These are phyloP conservation scores for Tiliqua scincoides DNA, from an alignment of 2,113 vertebrate species.

Conservation along the genomic window DNA sequence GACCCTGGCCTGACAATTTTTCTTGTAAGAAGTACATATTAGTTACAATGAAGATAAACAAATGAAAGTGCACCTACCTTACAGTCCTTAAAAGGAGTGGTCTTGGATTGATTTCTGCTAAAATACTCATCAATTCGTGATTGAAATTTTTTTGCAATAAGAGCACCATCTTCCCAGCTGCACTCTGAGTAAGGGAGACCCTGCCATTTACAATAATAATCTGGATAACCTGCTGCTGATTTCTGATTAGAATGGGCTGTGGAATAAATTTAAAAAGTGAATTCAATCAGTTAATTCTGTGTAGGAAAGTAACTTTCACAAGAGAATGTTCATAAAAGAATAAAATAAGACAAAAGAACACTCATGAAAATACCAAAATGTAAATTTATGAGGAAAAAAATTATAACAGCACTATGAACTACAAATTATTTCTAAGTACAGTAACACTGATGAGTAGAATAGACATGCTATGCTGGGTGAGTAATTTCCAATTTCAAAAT, in stretches of 20 bases:
- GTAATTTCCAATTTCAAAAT: not conserved
- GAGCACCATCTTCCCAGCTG: slow-evolving; percentile 98
- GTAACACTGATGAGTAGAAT: not conserved
- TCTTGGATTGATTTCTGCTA: slow-evolving; percentile 94
- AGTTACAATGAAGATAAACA: not conserved
- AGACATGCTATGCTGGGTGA: not conserved
- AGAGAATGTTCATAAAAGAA: too few species aligned
- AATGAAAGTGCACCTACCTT: slow-evolving; percentile 81
- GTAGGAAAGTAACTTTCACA: too few species aligned
- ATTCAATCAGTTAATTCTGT: not conserved
- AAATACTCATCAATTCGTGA: slow-evolving; percentile 93
- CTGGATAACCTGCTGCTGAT: slow-evolving; percentile 94
- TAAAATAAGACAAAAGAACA: too few species aligned
- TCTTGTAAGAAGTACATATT: not conserved
- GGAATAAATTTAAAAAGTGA: slow-evolving; percentile 38
- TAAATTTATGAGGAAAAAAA: too few species aligned
- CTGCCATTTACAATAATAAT: slow-evolving; percentile 99
- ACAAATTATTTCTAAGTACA: not conserved
- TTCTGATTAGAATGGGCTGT: slow-evolving; percentile 98
- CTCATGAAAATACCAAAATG: too few species aligned
- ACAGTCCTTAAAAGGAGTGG: slow-evolving; percentile 93
- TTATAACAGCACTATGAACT: not conserved
- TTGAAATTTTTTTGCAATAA: slow-evolving; percentile 95
- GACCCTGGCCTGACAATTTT: not conserved
- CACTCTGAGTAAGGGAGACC: slow-evolving; percentile 96